A percentile compares a stretch with the other conserved stretches of the same genome.
Conservation (phyloP, 2,797 vertebrate genomes). For the Falco concolor region DNA sequence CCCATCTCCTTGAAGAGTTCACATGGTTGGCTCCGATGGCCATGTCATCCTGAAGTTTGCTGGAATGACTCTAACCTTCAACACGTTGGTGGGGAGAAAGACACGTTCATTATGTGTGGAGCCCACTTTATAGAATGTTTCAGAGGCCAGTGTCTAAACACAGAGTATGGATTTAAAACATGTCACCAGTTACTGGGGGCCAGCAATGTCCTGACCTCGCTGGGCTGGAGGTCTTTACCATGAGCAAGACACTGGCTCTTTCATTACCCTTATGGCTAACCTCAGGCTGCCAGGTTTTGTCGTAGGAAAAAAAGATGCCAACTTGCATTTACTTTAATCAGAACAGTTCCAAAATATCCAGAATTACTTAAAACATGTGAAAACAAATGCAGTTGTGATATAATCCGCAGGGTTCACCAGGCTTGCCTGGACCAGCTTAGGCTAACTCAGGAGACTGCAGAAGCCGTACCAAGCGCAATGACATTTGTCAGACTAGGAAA, state of each 20-base stretch:
- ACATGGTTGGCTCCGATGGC: accelerated
- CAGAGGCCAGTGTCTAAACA: background rate
- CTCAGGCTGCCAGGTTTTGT: background rate
- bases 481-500: background rate
- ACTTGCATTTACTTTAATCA: background rate
- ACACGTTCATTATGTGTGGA: background rate
- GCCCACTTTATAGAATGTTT: background rate
- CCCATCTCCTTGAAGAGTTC: background rate
- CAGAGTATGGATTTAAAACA: background rate
- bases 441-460: background rate
- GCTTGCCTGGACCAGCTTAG: background rate
- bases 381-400: background rate
- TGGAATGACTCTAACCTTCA: background rate
- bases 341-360: background rate
- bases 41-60: background rate
- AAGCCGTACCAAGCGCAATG: background rate
- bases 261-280: background rate
- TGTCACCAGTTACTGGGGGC: background rate
- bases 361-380: background rate
- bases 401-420: background rate
- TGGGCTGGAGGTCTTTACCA: background rate
- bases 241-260: background rate
- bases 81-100: background rate
- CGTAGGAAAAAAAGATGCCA: background rate
- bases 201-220: background rate